These are phyloP conservation scores for Antheraea mylitta DNA, from an alignment of 1,140 invertebrate genomes.

Conservation along the genomic window DNA sequence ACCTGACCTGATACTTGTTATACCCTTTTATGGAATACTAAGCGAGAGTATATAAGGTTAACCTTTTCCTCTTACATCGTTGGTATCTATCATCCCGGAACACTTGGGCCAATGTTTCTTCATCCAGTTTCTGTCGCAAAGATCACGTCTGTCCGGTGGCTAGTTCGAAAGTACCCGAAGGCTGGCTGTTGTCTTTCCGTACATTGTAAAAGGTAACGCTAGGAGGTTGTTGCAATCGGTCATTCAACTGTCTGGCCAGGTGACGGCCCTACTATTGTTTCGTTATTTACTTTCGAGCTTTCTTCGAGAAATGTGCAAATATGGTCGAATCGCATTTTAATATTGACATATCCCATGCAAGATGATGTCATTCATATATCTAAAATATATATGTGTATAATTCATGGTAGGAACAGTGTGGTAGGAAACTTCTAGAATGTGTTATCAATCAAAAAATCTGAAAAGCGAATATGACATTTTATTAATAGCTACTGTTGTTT, in stretches of 20 bases:
- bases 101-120: slow-evolving; percentile 7
- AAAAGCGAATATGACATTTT: background rate
- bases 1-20: background rate
- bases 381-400: too few relatives aligned
- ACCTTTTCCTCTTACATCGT: background rate
- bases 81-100: slow-evolving; percentile 10
- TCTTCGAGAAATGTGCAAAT: too few relatives aligned
- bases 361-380: background rate
- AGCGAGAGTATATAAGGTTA: slow-evolving; percentile 1
- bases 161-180: slow-evolving; percentile 20
- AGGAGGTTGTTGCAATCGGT: slow-evolving; percentile 45
- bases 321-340: too few relatives aligned
- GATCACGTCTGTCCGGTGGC: slow-evolving; percentile 10
- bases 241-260: slow-evolving; percentile 42
- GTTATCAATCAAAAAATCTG: background rate
- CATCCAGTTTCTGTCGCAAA: slow-evolving; percentile 18
- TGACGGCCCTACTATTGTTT: slow-evolving; percentile 14
- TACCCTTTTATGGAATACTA: background rate
- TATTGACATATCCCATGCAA: background rate
- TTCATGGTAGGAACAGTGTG: too few relatives aligned
- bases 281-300: slow-evolving; percentile 10
- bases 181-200: slow-evolving; percentile 23
- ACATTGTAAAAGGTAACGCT: slow-evolving; percentile 35
- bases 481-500: background rate
- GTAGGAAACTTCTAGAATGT: too few relatives aligned